A percentile compares a stretch with the other conserved stretches of the same genome.
Evolutionary conservation across 2,113 vertebrate genomes (phyloP).

Genomic region (Pterocles orientalis): DNA sequence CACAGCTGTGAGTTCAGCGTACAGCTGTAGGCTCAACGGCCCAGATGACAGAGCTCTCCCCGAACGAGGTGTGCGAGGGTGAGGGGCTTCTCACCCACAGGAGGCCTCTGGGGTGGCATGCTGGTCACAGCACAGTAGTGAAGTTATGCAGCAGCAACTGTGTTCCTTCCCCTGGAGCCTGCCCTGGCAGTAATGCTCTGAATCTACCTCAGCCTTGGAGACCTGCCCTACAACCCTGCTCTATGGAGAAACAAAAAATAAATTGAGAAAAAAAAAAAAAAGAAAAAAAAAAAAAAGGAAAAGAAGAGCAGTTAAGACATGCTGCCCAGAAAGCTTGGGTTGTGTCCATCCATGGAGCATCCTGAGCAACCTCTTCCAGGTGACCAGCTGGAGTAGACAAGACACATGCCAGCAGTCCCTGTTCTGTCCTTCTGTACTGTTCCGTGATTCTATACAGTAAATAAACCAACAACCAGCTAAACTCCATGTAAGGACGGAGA

Average conservation of each 20-base stretch:
- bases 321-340: background rate
- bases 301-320: rapidly evolving
- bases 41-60: no score
- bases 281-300: no score
- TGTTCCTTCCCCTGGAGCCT: rapidly evolving
- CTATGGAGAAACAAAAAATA: background rate
- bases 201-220: no score
- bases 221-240: rapidly evolving
- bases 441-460: rapidly evolving
- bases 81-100: rapidly evolving
- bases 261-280: background rate
- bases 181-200: rapidly evolving
- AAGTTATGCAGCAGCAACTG: rapidly evolving
- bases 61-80: rapidly evolving
- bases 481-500: rapidly evolving
- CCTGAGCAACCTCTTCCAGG: rapidly evolving
- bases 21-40: rapidly evolving
- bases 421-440: rapidly evolving
- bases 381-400: background rate
- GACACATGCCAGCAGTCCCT: rapidly evolving
- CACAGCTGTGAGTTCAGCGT: rapidly evolving
- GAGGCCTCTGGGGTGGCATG: rapidly evolving
- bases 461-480: background rate
- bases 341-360: no score
- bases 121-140: no score